phyloP scores from a whole-genome alignment of 2,888 invertebrate species.

The Parnassius glacialis region DNA sequence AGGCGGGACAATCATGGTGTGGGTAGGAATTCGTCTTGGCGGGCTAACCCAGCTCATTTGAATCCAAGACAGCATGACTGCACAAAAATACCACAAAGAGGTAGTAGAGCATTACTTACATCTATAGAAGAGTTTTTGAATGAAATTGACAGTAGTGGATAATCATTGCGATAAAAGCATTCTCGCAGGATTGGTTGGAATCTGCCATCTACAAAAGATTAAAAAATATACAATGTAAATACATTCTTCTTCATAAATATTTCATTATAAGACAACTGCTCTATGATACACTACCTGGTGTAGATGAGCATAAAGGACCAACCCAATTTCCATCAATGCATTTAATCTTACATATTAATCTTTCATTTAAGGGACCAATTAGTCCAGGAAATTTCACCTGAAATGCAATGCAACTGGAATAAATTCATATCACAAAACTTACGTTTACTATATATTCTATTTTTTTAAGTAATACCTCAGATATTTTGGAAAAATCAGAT shows the following conservation, averaged over 20 bases:
- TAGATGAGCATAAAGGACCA: constrained; percentile 88
- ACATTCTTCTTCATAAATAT: background rate
- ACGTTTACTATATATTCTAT: too few species aligned
- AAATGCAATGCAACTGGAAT: constrained; percentile 22
- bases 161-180: constrained; percentile 85
- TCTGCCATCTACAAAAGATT: constrained; percentile 82
- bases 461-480: constrained; percentile 52
- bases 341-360: constrained; percentile 90
- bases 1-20: too few species aligned
- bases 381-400: constrained; percentile 89
- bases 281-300: constrained; percentile 80
- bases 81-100: too few species aligned
- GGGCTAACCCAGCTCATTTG: too few species aligned
- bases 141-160: constrained; percentile 85
- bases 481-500: constrained; percentile 73
- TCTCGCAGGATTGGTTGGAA: constrained; percentile 89
- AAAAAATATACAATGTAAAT: background rate
- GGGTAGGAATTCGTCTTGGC: too few species aligned
- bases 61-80: too few species aligned
- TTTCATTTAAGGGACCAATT: constrained; percentile 86
- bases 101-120: constrained; percentile 71
- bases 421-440: too few species aligned
- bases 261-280: constrained; percentile 1
- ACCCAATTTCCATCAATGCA: constrained; percentile 93
- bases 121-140: constrained; percentile 87